phyloP scores from a whole-genome alignment of 2,113 vertebrate genomes.

The Puffinus mauretanicus region DNA sequence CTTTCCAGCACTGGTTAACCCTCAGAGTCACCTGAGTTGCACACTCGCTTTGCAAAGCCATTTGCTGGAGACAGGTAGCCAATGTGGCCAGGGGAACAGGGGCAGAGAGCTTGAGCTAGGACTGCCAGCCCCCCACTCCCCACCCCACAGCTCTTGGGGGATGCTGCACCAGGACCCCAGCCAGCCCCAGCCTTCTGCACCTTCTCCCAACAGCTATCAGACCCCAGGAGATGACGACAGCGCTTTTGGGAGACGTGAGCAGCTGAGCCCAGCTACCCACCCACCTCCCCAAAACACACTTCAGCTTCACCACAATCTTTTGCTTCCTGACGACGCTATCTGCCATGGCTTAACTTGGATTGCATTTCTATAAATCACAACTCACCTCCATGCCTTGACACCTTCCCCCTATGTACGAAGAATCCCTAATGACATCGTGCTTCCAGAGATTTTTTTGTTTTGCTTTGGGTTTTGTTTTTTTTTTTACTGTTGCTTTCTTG shows the following conservation, averaged over 20 bases:
- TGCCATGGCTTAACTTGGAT: not conserved
- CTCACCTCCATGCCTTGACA: not conserved
- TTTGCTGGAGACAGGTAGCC: not conserved
- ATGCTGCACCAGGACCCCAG: not conserved
- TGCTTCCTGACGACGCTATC: not conserved
- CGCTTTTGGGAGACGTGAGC: fast-evolving
- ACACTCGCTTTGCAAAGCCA: not conserved
- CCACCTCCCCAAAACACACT: not conserved
- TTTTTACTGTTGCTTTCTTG: not conserved
- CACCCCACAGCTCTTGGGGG: not conserved
- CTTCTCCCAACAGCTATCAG: not conserved
- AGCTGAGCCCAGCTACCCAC: not conserved
- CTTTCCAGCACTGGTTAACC: not conserved
- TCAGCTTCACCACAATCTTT: fast-evolving
- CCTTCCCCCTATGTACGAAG: not conserved
- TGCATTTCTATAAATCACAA: not conserved
- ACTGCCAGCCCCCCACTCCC: fast-evolving
- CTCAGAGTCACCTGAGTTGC: not conserved
- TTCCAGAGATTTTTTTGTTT: not conserved
- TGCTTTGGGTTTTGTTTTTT: not conserved
- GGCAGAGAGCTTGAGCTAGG: not conserved
- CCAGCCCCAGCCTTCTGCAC: not conserved
- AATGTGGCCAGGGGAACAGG: not conserved
- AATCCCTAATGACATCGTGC: fast-evolving
- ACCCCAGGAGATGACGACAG: not conserved